Evolutionary conservation across 1,140 invertebrate species (phyloP).

Genomic region (Drosophila punjabiensis): DNA sequence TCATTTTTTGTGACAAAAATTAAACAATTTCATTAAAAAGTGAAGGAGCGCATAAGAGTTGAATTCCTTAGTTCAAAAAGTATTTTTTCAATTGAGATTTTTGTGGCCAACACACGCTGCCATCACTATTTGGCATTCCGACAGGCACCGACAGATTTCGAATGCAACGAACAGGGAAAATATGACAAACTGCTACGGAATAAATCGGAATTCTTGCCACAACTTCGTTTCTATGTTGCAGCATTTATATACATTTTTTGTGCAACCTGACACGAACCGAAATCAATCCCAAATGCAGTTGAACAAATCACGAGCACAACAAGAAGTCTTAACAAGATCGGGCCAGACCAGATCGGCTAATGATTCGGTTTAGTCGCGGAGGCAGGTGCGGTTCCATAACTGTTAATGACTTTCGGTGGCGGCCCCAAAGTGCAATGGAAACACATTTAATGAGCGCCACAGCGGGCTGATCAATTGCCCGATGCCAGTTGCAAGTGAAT

Average conservation of each 20-base stretch:
- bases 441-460: constrained; percentile 60
- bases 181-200: constrained; percentile 47
- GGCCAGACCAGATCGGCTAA: constrained; percentile 43
- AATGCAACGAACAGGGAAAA: constrained; percentile 16
- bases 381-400: constrained; percentile 58
- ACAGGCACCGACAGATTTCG: constrained; percentile 6
- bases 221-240: constrained; percentile 48
- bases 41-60: neutral
- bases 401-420: constrained; percentile 77
- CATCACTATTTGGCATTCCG: constrained; percentile 20
- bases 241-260: no score
- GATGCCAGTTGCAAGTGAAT: constrained; percentile 50
- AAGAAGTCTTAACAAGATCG: constrained; percentile 44
- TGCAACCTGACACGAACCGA: constrained; percentile 45
- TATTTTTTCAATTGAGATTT: neutral
- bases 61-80: neutral
- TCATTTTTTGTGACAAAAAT: neutral
- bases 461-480: constrained; percentile 43
- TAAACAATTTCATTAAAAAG: neutral
- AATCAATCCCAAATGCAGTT: constrained; percentile 60
- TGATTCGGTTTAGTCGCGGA: constrained; percentile 28
- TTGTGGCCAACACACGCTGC: constrained; percentile 1
- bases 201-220: constrained; percentile 52
- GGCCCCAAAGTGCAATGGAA: constrained; percentile 64
- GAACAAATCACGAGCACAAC: constrained; percentile 70